Percentiles rank a stretch among this genome's conserved stretches.
These are phyloP conservation scores for Mellilla xanthometata DNA, from an alignment of 2,888 invertebrate genomes.

Conservation along the genomic window DNA sequence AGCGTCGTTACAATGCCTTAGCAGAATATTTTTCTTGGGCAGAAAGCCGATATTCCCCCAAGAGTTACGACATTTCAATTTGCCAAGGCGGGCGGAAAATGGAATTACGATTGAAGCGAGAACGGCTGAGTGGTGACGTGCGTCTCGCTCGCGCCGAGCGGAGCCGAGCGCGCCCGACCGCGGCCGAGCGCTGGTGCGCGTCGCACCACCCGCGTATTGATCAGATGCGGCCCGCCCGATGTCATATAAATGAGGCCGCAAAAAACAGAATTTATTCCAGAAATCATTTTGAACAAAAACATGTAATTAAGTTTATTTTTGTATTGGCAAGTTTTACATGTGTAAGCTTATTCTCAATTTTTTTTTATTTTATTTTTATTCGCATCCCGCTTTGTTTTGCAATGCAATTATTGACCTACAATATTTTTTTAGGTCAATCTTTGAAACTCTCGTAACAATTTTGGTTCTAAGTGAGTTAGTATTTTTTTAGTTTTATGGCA, in stretches of 20 bases:
- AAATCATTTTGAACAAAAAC: too few species aligned
- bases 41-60: constrained; percentile 83
- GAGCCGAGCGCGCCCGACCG: constrained; percentile 56
- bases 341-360: too few species aligned
- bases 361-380: too few species aligned
- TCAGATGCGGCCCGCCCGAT: constrained; percentile 82
- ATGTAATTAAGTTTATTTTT: too few species aligned
- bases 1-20: constrained; percentile 78
- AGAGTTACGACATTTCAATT: constrained; percentile 84
- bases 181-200: constrained; percentile 52
- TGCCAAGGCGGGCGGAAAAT: constrained; percentile 84
- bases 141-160: constrained; percentile 50
- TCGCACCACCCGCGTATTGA: constrained; percentile 79
- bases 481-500: too few species aligned
- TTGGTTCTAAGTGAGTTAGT: too few species aligned
- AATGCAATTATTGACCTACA: too few species aligned
- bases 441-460: too few species aligned
- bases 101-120: constrained; percentile 83
- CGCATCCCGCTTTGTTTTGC: too few species aligned
- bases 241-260: constrained; percentile 81
- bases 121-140: constrained; percentile 60
- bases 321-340: too few species aligned
- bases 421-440: too few species aligned
- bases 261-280: constrained; percentile 55
- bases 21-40: constrained; percentile 80